Percentiles rank a stretch among this genome's conserved stretches.
These are phyloP conservation scores for Peromyscus attwateri DNA, from an alignment of 2,797 vertebrate genomes.

Conservation along the genomic window DNA sequence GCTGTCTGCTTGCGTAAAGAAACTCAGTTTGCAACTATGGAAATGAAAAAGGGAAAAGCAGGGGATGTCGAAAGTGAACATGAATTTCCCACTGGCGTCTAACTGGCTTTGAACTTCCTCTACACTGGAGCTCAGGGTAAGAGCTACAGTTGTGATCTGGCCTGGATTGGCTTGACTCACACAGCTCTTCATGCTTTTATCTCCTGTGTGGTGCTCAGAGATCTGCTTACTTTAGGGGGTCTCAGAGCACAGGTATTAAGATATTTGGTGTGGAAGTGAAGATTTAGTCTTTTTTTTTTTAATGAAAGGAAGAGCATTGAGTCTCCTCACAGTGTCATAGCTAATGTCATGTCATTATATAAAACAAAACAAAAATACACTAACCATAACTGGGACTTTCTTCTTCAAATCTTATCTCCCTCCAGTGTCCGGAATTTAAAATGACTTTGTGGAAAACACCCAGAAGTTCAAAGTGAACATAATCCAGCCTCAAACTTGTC, in stretches of 20 bases:
- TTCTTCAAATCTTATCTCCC: neutral
- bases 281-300: slow-evolving; percentile 11
- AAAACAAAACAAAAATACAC: neutral
- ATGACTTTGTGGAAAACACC: slow-evolving; percentile 35
- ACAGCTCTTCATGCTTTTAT: neutral
- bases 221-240: neutral
- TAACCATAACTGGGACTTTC: neutral
- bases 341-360: neutral
- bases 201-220: neutral
- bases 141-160: neutral
- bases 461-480: neutral
- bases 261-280: neutral
- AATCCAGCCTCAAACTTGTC: neutral
- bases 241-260: neutral
- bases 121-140: neutral
- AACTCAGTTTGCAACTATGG: slow-evolving; percentile 72
- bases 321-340: neutral
- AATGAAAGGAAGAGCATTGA: neutral
- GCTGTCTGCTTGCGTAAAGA: slow-evolving; percentile 72
- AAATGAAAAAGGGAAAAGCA: slow-evolving; percentile 79
- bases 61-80: slow-evolving; percentile 64
- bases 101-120: slow-evolving; percentile 76
- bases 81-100: slow-evolving; percentile 72
- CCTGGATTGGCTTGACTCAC: neutral
- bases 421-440: slow-evolving; percentile 32